phyloP scores from a whole-genome alignment of 2,797 vertebrate species.

The Acomys russatus region DNA sequence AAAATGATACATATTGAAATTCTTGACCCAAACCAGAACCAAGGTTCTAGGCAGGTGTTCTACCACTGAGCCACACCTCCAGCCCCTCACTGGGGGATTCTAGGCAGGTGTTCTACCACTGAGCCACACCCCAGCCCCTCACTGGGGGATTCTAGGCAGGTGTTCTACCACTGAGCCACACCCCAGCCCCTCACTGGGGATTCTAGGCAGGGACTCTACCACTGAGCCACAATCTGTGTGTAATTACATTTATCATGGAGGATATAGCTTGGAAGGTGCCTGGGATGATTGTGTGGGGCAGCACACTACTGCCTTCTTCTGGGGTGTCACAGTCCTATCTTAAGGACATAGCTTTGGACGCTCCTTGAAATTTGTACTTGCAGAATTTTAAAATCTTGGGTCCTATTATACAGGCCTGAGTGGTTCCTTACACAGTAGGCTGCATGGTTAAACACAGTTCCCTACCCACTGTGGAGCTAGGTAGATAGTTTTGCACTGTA shows the following conservation, averaged over 20 bases:
- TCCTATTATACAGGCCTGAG: neutral
- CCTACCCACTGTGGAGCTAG: neutral
- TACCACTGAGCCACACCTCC: neutral
- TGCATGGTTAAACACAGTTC: neutral
- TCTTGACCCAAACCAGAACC: neutral
- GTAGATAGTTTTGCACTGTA: neutral
- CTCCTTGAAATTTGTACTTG: neutral
- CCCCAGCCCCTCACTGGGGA: neutral
- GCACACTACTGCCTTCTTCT: neutral
- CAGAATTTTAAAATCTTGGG: neutral
- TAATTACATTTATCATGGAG: neutral
- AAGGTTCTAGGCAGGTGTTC: neutral
- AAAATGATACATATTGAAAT: neutral
- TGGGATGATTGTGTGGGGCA: neutral
- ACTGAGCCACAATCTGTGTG: neutral
- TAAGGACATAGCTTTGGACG: too few relatives aligned
- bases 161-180: neutral
- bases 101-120: neutral
- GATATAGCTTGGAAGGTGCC: neutral
- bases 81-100: neutral
- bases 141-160: neutral
- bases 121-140: neutral
- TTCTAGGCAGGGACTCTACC: neutral
- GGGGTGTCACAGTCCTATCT: accelerated
- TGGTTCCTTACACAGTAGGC: neutral